phyloP scores from a whole-genome alignment of 2,797 vertebrate genomes.

The Eulemur coronatus region DNA sequence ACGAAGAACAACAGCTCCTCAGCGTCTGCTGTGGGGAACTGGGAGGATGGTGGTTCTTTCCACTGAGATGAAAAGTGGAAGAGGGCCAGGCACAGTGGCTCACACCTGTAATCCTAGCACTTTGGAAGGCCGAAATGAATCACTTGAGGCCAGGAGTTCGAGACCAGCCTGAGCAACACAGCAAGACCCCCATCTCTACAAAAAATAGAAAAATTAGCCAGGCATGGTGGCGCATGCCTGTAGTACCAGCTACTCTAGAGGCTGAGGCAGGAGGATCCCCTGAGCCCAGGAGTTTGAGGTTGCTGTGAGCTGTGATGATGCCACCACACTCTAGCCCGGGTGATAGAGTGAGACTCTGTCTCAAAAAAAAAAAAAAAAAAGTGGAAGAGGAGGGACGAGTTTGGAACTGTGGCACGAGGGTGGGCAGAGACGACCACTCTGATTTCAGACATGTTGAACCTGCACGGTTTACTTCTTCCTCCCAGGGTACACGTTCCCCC shows the following conservation, averaged over 20 bases:
- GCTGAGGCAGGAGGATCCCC: background rate
- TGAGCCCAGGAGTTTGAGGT: background rate
- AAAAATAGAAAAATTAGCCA: background rate
- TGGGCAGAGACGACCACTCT: background rate
- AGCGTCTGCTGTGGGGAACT: background rate
- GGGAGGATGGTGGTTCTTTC: background rate
- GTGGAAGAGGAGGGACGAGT: background rate
- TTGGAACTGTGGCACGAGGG: background rate
- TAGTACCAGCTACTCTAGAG: background rate
- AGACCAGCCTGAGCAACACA: background rate
- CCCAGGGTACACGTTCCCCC: fast-evolving
- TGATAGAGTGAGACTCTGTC: background rate
- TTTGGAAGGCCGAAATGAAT: background rate
- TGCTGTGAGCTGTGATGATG: background rate
- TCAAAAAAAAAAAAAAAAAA: background rate
- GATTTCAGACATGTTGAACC: background rate
- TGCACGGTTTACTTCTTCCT: background rate
- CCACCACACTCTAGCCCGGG: background rate
- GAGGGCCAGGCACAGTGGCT: background rate
- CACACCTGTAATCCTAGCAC: background rate
- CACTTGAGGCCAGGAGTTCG: background rate
- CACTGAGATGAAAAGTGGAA: background rate
- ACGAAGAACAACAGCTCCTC: too few species aligned
- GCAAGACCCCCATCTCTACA: background rate
- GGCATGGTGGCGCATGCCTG: background rate